phyloP scores from a whole-genome alignment of 2,888 invertebrate species.

The Halocaridina rubra region DNA sequence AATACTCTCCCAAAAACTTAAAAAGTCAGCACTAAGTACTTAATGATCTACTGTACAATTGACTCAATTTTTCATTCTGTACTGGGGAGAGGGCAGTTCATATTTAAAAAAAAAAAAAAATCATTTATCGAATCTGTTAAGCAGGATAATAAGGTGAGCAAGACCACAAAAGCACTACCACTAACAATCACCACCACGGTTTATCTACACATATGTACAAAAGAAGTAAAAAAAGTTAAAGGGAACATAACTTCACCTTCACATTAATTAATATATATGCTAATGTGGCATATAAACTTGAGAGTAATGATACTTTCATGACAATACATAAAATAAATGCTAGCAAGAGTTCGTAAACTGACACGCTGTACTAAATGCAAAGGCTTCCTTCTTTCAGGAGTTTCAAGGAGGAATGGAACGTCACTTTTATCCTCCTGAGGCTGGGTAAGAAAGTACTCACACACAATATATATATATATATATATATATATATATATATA shows the following conservation, averaged over 20 bases:
- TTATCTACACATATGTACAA: conserved; percentile 52
- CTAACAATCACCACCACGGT: conserved; percentile 54
- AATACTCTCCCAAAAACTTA: too few relatives aligned
- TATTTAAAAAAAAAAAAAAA: conserved; percentile 3
- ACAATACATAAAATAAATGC: conserved; percentile 54
- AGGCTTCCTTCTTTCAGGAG: conserved; percentile 41
- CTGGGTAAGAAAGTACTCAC: conserved; percentile 18
- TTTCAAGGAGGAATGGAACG: conserved; percentile 25
- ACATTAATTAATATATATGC: conserved; percentile 37
- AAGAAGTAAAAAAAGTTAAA: conserved; percentile 18
- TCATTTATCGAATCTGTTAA: conserved; percentile 37
- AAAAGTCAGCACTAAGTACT: background rate
- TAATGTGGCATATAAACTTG: conserved; percentile 53
- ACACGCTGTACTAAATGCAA: conserved; percentile 59
- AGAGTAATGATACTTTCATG: conserved; percentile 48
- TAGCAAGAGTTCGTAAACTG: conserved; percentile 52
- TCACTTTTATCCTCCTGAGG: conserved; percentile 35
- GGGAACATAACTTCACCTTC: conserved; percentile 31
- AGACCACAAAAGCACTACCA: conserved; percentile 55
- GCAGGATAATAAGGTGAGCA: conserved; percentile 55
- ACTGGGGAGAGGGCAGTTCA: background rate
- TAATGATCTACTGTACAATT: background rate
- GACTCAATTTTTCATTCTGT: background rate
- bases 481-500: too few relatives aligned
- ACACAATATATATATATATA: too few relatives aligned